Base-by-base conservation (phyloP, 1,140 invertebrate genomes). In the Amphibalanus amphitrite region DNA sequence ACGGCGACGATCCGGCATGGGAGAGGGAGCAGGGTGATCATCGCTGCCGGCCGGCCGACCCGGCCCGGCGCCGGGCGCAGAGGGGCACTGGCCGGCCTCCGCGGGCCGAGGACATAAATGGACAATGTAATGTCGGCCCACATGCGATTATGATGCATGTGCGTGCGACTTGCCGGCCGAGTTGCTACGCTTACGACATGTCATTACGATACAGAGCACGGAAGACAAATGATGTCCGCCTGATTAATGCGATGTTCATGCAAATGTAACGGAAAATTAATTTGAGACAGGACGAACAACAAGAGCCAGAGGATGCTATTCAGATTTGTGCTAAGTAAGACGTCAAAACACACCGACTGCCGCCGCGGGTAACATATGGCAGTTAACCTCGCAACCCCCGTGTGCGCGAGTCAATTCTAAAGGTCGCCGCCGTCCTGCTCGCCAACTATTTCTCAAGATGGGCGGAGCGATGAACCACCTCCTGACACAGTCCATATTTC, bases 191-290 rank as follows among this genome's bases (percentile, higher is more conserved):
- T 59, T 59, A 59, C 47, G 47, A 20, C 47, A 59, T 59, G 20
- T 59, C 47, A 59, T 59, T 59, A 59, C 47, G 10, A 59, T 59
- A 3, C 47, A 20, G 47, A 20, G 47, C 47, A 59, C 13, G 47
- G 20, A 17, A 59, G 47, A 59, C 47, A 59, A 59, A 59, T 59
- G 47, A 59, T 59, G 47, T 1, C 17, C 13, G 10, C 1, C 10
- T 59, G 10, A 23, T 20, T 13, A 59, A 59, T 59, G 47, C 23
- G 47, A 59, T 6, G 23, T 6, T 3, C 47, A 59, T 59, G 47
- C 47, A 59, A 59, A 59, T 59, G 47, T 59, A 59, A 59, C 47
- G 47, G 20, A 59, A 59, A 59, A 59, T 59, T 59, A 59, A 59
- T 59, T 59, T 59, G 20, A 20, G 10, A 59, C 47, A 59, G 20